Conservation (phyloP, 1,140 invertebrate genomes). For the Diuraphis noxia region DNA sequence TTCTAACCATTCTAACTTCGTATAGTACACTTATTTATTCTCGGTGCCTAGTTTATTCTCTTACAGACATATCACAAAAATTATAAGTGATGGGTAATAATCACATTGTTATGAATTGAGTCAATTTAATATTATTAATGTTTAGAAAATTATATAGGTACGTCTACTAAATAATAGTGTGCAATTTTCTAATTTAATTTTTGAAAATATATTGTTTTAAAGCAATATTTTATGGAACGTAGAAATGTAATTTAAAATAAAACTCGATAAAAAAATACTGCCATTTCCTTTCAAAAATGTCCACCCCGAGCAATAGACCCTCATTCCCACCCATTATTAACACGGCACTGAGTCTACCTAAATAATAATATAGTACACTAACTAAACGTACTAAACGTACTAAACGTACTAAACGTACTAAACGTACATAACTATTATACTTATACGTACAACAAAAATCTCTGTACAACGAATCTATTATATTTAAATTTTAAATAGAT, state of each 20-base stretch:
- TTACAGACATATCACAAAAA: not conserved
- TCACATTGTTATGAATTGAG: not conserved
- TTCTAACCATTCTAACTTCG: not conserved
- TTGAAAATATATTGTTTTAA: not conserved
- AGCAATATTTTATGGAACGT: not conserved
- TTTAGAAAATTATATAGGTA: not conserved
- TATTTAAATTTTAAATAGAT: not conserved
- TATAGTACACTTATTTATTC: not conserved
- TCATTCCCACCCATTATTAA: not conserved
- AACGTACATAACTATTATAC: not conserved
- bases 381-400: no score
- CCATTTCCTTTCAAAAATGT: not conserved
- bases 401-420: no score
- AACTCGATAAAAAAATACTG: not conserved
- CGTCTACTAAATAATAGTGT: not conserved
- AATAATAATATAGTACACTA: no score
- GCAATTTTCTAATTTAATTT: not conserved
- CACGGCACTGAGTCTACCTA: not conserved
- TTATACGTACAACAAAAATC: not conserved
- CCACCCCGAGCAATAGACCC: not conserved
- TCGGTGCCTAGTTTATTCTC: not conserved
- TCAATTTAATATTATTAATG: no score
- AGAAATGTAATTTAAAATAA: not conserved
- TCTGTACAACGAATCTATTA: not conserved
- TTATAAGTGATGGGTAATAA: not conserved